Base-by-base conservation (phyloP, 2,888 invertebrate species). In the Congeria kusceri region DNA sequence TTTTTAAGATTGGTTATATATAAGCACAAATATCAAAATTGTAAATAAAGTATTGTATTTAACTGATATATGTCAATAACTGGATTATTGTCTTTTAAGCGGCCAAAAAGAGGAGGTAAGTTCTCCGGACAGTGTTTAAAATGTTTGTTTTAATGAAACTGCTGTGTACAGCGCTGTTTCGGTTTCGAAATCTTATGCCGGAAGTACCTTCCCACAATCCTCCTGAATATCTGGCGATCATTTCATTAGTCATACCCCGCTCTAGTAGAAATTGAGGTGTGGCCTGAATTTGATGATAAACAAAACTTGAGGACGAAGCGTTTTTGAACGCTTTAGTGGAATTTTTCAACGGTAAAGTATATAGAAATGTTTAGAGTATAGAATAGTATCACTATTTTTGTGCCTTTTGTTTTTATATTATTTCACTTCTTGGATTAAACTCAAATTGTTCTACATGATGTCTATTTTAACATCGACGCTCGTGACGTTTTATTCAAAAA, bases 211-310 rank as follows among this genome's bases (percentile, higher is more conserved):
- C 76, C 76, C 68, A 80, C 65, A 77, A 76, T 69, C 47, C 80
- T 68, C 18, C 79, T 3, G n/a, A 83, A 74, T 83, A 65, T 29
- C 83, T 77, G 74, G 77, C 29, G 25, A 29, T 7, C 44, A 44
- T 63, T 47, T 68, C 81, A 86, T 83, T 87, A 84, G 73, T 75
- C 64, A 66, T 80, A 87, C 76, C 89, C 87, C 90, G 87, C 91
- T 89, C 87, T 88, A 83, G 79, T 66, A 32, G 73, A 74, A 88
- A 87, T 90, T 87, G 89, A 90, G 89, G 89, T 90, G 91, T 90
- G 90, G 89, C 86, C 87, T 75, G 76, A 82, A 67, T 64, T 84
- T 84, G 77, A 85, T 86, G 86, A 80, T 78, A 72, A 65, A 68
- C 67, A 56, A 71, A 64, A 63, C 64, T 57, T 57, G 65, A 74